These are phyloP conservation scores for Sinhomidia bicolor DNA, from an alignment of 2,888 invertebrate species.

Conservation along the genomic window DNA sequence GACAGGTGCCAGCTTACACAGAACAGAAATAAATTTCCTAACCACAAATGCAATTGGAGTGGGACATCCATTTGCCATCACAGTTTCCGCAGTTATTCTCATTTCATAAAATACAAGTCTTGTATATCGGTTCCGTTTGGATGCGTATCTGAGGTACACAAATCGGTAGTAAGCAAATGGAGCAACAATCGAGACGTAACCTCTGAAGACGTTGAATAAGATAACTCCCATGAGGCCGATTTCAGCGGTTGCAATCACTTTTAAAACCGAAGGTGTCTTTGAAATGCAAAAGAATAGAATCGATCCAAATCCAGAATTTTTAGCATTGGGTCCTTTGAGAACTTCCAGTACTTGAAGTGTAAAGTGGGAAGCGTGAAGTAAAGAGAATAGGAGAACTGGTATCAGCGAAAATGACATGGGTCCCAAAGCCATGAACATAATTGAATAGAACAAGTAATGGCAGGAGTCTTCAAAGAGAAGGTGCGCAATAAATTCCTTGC, in stretches of 20 bases:
- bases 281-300: slow-evolving; percentile 80
- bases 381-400: slow-evolving; percentile 94
- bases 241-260: slow-evolving; percentile 95
- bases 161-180: slow-evolving; percentile 99
- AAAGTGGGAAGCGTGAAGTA: slow-evolving; percentile 96
- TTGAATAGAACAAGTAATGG: slow-evolving; percentile 97
- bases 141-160: slow-evolving; percentile 94
- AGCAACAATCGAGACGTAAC: slow-evolving; percentile 93
- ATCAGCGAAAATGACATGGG: slow-evolving; percentile 94
- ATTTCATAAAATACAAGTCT: slow-evolving; percentile 95
- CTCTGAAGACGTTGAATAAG: slow-evolving; percentile 86
- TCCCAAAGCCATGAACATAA: slow-evolving; percentile 95
- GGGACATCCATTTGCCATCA: slow-evolving; percentile 89
- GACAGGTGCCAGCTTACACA: slow-evolving; percentile 89
- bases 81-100: slow-evolving; percentile 87
- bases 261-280: slow-evolving; percentile 93
- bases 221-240: slow-evolving; percentile 86
- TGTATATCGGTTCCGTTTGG: slow-evolving; percentile 97
- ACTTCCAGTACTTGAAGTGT: slow-evolving; percentile 93
- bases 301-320: background rate
- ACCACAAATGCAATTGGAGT: slow-evolving; percentile 85
- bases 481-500: slow-evolving; percentile 90
- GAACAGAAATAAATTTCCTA: slow-evolving; percentile 86
- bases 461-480: slow-evolving; percentile 95
- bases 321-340: slow-evolving; percentile 17